phyloP scores from a whole-genome alignment of 2,888 invertebrate species.

The Dorcus parallelipipedus region DNA sequence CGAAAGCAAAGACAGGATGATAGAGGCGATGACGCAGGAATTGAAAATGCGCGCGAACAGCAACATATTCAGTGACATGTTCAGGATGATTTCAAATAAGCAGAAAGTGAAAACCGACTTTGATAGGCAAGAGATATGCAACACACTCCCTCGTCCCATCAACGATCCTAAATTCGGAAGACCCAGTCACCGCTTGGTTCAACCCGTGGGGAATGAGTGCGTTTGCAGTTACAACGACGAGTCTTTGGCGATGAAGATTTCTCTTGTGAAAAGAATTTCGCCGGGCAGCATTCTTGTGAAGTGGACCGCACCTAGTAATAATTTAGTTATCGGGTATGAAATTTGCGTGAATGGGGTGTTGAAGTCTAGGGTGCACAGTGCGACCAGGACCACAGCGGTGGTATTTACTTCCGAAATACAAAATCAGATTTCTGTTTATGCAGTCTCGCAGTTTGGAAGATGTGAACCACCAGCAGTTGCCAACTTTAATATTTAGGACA shows the following conservation, averaged over 20 bases:
- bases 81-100: conserved; percentile 13
- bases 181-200: conserved; percentile 6
- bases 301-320: conserved; percentile 26
- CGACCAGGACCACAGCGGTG: conserved; percentile 26
- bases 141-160: conserved; percentile 13
- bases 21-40: conserved; percentile 39
- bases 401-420: conserved; percentile 23
- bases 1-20: conserved; percentile 41
- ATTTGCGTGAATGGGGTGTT: conserved; percentile 27
- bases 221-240: neutral
- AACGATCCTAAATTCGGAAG: conserved; percentile 13
- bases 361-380: conserved; percentile 29
- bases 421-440: conserved; percentile 21
- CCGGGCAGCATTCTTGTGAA: conserved; percentile 31
- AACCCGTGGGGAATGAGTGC: neutral
- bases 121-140: conserved; percentile 16
- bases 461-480: conserved; percentile 28
- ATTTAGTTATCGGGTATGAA: conserved; percentile 30
- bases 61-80: conserved; percentile 14
- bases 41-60: conserved; percentile 31
- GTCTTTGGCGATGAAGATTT: conserved; percentile 23
- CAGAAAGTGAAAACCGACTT: conserved; percentile 10
- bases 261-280: conserved; percentile 27
- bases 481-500: conserved; percentile 9
- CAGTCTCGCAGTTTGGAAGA: conserved; percentile 23